Evolutionary conservation across 2,888 invertebrate genomes (phyloP).

Genomic region (Apantesis nais): DNA sequence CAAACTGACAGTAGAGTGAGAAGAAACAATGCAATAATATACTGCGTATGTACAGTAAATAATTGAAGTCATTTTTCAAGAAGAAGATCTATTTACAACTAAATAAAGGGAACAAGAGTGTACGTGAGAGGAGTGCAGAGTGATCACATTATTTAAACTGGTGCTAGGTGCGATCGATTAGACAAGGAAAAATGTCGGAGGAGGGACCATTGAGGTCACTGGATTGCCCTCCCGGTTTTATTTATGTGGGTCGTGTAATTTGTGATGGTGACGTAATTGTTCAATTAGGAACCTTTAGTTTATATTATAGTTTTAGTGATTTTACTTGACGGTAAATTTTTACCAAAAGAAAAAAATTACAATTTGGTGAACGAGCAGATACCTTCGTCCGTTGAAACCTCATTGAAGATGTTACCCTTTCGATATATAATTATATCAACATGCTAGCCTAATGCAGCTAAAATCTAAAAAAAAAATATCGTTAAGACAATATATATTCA

Average conservation of each 20-base stretch:
- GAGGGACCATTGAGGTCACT: neutral
- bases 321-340: neutral
- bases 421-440: no score
- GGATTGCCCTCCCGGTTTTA: neutral
- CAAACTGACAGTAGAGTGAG: no score
- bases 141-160: slow-evolving; percentile 4
- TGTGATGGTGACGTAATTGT: neutral
- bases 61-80: slow-evolving; percentile 3
- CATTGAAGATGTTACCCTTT: no score
- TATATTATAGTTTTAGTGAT: neutral
- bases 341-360: no score
- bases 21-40: no score
- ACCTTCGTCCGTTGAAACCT: no score
- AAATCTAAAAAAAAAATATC: no score
- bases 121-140: slow-evolving; percentile 13
- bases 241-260: slow-evolving; percentile 13
- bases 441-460: no score
- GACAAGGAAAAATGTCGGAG: slow-evolving; percentile 11
- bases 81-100: slow-evolving; percentile 10
- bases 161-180: slow-evolving; percentile 14
- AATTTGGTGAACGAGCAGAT: no score
- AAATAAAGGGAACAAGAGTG: slow-evolving; percentile 2
- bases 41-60: neutral
- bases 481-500: no score
- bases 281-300: neutral